phyloP scores from a whole-genome alignment of 2,113 vertebrate species.

The Arvicanthis niloticus region DNA sequence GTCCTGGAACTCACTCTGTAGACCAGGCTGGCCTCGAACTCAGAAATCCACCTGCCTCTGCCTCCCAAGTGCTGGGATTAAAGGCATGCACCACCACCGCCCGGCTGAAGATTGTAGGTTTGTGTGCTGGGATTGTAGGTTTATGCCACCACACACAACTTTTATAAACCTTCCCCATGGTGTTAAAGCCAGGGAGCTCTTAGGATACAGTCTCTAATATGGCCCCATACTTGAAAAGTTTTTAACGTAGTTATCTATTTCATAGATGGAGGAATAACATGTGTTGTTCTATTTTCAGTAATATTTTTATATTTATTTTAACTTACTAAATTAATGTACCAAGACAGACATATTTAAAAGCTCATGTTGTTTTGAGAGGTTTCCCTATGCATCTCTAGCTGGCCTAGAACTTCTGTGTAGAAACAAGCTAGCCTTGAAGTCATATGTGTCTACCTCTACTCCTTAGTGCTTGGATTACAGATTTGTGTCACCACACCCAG shows the following conservation, averaged over 20 bases:
- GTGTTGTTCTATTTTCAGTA: not conserved
- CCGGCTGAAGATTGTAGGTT: too few species aligned
- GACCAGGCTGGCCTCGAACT: too few species aligned
- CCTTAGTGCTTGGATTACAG: not conserved
- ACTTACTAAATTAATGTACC: conserved; percentile 2
- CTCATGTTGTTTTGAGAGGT: not conserved
- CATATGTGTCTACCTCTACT: not conserved
- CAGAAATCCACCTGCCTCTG: too few species aligned
- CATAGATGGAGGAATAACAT: conserved; percentile 15
- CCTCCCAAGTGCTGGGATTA: too few species aligned
- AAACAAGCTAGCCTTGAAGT: not conserved
- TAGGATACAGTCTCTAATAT: not conserved
- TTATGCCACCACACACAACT: not conserved
- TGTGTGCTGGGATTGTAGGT: not conserved
- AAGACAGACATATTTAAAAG: not conserved
- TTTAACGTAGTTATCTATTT: conserved; percentile 34
- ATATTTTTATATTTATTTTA: conserved; percentile 42
- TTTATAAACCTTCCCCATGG: not conserved
- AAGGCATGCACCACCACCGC: too few species aligned
- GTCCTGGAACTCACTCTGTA: too few species aligned
- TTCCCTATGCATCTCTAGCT: not conserved
- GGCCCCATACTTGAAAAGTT: not conserved
- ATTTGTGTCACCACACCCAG: not conserved
- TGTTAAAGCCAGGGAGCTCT: conserved; percentile 31
- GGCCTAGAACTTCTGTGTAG: not conserved